Evolutionary conservation across 2,888 invertebrate species (phyloP), one percentile per base, ranked within the genome.

Genomic region (Tinea pellionella): DNA sequence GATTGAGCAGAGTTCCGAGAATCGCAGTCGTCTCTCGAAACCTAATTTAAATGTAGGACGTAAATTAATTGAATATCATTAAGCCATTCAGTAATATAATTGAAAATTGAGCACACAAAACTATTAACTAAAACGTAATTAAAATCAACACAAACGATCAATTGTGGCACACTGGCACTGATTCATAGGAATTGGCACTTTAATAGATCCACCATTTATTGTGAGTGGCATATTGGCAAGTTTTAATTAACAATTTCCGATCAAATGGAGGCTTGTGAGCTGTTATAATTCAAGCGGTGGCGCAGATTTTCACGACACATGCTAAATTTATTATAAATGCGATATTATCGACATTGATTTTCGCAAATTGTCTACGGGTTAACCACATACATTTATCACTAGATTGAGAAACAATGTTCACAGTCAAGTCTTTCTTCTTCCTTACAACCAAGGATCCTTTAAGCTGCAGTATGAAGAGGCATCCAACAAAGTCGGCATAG

Each of bases 201-300:
- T 57, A 57, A 57, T 57, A 57, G 57, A 57, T 57, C 57, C 32
- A 4, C 57, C 59, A 64, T 65, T 65, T 66, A 72, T 72, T 74
- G 69, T 72, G 73, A 73, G 69, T 74, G 74, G 71, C 72, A 68
- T 75, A 74, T 73, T 71, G 72, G 71, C 69, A 72, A 16, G 73
- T 73, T 75, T 79, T 79, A 80, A 80, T 80, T 80, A 80, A 73
- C 78, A 73, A 73, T 73, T 70, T 68, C 72, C 68, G 69, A 69
- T 61, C 65, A 67, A 64, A 64, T 63, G 62, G 63, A 61, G 58
- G 32, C 32, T 24, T 53, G 47, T 19, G 19, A 2, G 55, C 19
- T 55, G 55, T 55, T 51, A 55, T 55, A 55, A 55, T 55, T 55
- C 47, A 29, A 47, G 55, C 1, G 24, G n/a, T 55, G 55, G 2